Conservation (phyloP, 2,113 vertebrate species). For the Nettapus auritus region DNA sequence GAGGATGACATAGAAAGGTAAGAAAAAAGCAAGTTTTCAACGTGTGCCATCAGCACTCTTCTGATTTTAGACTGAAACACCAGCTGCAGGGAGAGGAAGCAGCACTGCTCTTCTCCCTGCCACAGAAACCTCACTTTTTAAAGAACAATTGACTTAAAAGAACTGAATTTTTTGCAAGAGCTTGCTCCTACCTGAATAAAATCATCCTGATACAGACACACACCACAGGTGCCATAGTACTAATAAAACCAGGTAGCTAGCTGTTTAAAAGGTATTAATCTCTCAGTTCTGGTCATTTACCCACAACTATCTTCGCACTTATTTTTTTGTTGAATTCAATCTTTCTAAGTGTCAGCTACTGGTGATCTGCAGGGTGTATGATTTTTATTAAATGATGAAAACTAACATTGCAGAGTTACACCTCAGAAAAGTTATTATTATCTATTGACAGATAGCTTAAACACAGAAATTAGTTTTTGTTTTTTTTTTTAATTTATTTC, state of each 20-base stretch:
- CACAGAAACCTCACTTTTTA: neutral
- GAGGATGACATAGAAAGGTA: neutral
- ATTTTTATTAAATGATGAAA: constrained; percentile 11
- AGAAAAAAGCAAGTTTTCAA: neutral
- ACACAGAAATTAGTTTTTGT: neutral
- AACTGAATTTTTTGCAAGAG: neutral
- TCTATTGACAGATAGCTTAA: neutral
- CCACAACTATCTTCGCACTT: neutral
- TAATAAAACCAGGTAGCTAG: neutral
- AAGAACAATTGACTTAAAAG: neutral
- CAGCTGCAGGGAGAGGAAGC: neutral
- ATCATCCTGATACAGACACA: neutral
- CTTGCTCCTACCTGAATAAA: neutral
- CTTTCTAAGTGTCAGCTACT: neutral
- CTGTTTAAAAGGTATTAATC: neutral
- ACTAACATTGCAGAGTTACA: neutral
- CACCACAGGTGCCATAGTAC: neutral
- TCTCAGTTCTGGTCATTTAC: neutral
- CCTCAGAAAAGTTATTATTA: neutral
- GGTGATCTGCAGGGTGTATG: neutral
- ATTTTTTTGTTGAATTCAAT: neutral
- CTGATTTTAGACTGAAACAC: neutral
- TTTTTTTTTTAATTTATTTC: neutral
- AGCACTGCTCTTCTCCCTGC: neutral
- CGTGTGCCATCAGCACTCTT: neutral